Evolutionary conservation across 1,140 invertebrate species (phyloP).

Genomic region (Phymorhynchus buccinoides): DNA sequence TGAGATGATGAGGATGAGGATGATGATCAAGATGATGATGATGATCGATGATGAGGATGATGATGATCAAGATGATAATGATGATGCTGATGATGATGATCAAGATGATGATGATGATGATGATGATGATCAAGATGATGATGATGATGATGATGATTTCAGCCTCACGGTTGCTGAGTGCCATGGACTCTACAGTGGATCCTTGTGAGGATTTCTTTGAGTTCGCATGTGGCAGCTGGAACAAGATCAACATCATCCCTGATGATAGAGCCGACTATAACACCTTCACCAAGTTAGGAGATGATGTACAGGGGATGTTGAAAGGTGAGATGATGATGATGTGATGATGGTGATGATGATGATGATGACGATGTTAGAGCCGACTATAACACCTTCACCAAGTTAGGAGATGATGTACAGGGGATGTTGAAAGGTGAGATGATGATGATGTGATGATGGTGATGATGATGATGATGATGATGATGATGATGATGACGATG

Average conservation of each 20-base stretch:
- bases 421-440: no score
- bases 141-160: constrained; percentile 30
- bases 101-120: not conserved
- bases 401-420: constrained; percentile 91
- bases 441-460: no score
- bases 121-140: not conserved
- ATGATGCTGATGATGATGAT: no score
- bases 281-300: constrained; percentile 90
- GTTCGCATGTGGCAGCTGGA: constrained; percentile 92
- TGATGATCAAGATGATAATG: no score
- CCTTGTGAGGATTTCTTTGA: constrained; percentile 93
- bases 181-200: constrained; percentile 86
- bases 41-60: no score
- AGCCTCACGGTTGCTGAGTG: constrained; percentile 88
- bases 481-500: no score
- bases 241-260: constrained; percentile 89
- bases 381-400: no score
- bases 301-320: constrained; percentile 85
- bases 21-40: no score
- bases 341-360: not conserved
- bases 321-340: constrained; percentile 76
- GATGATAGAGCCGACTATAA: constrained; percentile 89
- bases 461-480: no score
- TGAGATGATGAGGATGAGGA: no score
- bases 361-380: no score